phyloP scores from a whole-genome alignment of 2,113 vertebrate species.

The Phaethon lepturus region DNA sequence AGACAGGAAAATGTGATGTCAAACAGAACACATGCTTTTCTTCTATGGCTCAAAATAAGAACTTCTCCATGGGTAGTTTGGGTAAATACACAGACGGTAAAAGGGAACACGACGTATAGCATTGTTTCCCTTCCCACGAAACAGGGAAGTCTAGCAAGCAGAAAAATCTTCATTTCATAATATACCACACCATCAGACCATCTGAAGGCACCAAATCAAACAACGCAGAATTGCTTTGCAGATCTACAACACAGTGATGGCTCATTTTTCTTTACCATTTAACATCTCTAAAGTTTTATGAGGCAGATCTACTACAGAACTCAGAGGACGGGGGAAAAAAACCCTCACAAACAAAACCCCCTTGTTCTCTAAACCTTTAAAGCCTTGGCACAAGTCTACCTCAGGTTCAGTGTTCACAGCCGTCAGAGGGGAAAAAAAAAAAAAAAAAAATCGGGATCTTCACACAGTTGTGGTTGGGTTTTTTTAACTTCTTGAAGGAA shows the following conservation, averaged over 20 bases:
- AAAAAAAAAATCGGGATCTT: background rate
- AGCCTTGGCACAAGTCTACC: background rate
- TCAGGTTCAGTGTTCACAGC: background rate
- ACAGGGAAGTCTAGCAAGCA: background rate
- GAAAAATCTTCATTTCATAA: background rate
- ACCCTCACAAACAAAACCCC: background rate
- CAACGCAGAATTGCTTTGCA: background rate
- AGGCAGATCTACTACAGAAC: background rate
- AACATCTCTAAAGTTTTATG: background rate
- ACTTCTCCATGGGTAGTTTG: background rate
- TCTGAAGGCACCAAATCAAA: background rate
- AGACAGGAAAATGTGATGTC: accelerated
- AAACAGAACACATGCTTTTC: background rate
- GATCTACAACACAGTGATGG: background rate
- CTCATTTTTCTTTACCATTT: background rate
- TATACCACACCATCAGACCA: background rate
- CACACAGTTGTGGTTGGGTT: background rate
- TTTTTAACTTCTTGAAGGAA: background rate
- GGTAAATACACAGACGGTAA: background rate
- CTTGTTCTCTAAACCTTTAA: background rate
- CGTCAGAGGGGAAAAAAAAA: background rate
- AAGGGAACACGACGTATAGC: background rate
- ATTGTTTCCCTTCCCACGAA: background rate
- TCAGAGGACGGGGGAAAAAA: accelerated
- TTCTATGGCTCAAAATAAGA: background rate